Evolutionary conservation across 2,113 vertebrate genomes (phyloP).

Genomic region (Bagarius yarrelli): DNA sequence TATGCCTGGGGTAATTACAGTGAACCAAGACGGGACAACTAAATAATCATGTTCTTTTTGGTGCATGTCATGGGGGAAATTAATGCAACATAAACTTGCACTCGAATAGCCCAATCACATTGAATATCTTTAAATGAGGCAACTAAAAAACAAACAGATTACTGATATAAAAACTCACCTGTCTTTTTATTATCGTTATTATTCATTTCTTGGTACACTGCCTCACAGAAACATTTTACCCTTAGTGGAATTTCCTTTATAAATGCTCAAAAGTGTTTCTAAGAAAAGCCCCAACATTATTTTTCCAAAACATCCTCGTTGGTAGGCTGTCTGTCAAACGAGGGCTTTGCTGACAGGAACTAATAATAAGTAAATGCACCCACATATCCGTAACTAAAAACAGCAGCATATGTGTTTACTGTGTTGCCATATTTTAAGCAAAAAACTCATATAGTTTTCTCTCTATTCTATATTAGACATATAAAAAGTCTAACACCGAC

Average conservation of each 20-base stretch:
- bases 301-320: background rate
- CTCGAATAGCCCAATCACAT: conserved; percentile 2
- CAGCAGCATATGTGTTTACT: background rate
- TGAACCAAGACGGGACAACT: conserved; percentile 33
- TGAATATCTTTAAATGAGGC: background rate
- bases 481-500: background rate
- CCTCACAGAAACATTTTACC: background rate
- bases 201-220: background rate
- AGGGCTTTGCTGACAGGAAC: background rate
- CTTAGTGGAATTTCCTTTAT: background rate
- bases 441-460: background rate
- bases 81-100: conserved; percentile 25
- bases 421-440: background rate
- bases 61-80: conserved; percentile 15
- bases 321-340: background rate
- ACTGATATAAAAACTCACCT: conserved; percentile 4
- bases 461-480: background rate
- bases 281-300: background rate
- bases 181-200: background rate
- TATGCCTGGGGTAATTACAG: conserved; percentile 60
- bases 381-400: background rate
- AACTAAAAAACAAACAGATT: background rate
- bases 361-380: background rate
- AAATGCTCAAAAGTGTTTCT: background rate
- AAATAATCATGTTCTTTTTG: conserved; percentile 35